These are phyloP conservation scores for Lathamus discolor DNA, from an alignment of 2,113 vertebrate genomes.

Conservation along the genomic window DNA sequence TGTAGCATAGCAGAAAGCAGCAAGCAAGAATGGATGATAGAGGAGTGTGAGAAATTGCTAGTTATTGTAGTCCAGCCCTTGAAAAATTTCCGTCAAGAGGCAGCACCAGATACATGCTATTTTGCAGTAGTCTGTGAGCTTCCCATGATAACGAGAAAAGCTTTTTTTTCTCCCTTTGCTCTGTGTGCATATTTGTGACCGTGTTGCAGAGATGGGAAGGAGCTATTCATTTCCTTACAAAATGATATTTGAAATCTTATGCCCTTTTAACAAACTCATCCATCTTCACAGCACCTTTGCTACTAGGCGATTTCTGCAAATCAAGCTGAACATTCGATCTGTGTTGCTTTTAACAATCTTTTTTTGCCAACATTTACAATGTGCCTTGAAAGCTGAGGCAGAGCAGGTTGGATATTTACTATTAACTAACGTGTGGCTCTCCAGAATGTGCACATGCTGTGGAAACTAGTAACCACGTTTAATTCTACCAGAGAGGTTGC, in stretches of 20 bases:
- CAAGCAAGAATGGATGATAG: background rate
- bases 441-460: background rate
- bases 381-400: slow-evolving; percentile 24
- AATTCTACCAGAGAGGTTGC: background rate
- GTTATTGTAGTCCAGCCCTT: background rate
- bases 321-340: slow-evolving; percentile 28
- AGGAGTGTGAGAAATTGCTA: background rate
- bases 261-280: slow-evolving; percentile 38
- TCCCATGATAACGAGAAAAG: background rate
- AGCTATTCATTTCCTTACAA: background rate
- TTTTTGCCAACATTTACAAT: slow-evolving; percentile 46
- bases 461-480: background rate
- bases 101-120: background rate
- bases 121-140: background rate
- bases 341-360: slow-evolving; percentile 56
- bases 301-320: slow-evolving; percentile 37
- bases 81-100: background rate
- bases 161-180: background rate
- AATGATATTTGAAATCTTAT: slow-evolving; percentile 13
- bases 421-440: slow-evolving; percentile 22
- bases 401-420: background rate
- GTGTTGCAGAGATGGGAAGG: background rate
- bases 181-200: background rate
- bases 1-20: background rate
- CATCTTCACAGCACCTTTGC: slow-evolving; percentile 47